Base-by-base conservation (phyloP, 2,888 invertebrate species). In the Laothoe populi region DNA sequence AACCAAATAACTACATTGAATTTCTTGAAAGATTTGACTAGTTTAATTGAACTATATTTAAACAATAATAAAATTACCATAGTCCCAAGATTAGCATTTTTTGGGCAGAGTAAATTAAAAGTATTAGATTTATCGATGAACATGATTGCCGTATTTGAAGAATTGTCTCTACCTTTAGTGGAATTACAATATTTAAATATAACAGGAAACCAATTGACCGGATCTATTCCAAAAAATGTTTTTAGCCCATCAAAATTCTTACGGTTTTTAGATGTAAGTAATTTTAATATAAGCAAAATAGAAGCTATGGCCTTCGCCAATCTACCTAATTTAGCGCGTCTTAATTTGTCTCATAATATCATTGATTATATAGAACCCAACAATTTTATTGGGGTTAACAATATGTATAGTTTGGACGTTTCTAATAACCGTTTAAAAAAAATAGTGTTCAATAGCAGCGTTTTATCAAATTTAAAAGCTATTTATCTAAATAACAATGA, bases 371-470 rank as follows among this genome's bases (percentile, higher is more conserved):
- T 92, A 49, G 73, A 78, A 5, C 61, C 78, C 0, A 77, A 82
- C 24, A 90, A 86, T 72, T 91, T 92, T 31, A 70, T 67, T 57
- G 74, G 74, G 1, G 70, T 88, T 61, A 74, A 78, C 42, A 90
- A 90, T 62, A 74, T 91, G 71, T 85, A 79, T 45, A 86, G 84
- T 61, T 74, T 92, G 63, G 90, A 92, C 69, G 48, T 92, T 40
- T 90, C 91, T 1, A 64, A 74, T 44, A 92, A 92, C 70, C 72
- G 73, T 24, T 64, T 92, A 40, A 63, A 64, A 42, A 59, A 71
- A 16, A 66, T 91, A 8, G 66, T 72, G 44, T 65, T 87, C 4
- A 79, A 75, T 23, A 75, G 72, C 45, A 77, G 72, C 21, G 59
- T 64, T 21, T 70, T 86, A 13, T 69, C 64, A 1, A 84, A 80